Base-by-base conservation (phyloP, 2,888 invertebrate genomes). In the Hololepta plana region DNA sequence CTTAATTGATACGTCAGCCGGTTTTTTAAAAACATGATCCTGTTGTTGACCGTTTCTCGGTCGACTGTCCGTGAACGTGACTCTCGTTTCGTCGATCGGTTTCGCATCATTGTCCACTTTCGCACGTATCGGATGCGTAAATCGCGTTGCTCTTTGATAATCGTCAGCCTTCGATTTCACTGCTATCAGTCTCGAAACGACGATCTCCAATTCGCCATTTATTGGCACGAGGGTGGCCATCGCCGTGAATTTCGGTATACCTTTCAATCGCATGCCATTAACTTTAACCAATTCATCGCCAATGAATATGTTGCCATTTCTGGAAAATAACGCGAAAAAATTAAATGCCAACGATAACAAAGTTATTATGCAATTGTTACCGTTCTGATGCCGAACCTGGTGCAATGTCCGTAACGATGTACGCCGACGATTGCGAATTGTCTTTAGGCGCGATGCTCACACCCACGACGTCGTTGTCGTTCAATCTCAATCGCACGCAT, bases 211-310 rank as follows among this genome's bases (percentile, higher is more conserved):
- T 34, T 57, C 55, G 10, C 48, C 48, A 25, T 52, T 47, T 27
- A 52, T 41, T 22, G 52, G 46, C 26, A 42, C 35, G 15, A 63
- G 42, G 22, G 55, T 43, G 17, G 45, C 46, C 27, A 53, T 46
- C 2, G 72, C 75, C 44, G 68, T 64, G 30, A 67, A 56, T 4
- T 72, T 67, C 21, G 72, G 64, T 28, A 84, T 60, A 2, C 79
- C 80, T 34, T 76, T 65, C 31, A 90, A 55, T 35, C 81, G 70
- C 43, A 68, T 70, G 6, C 85, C 85, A 51, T 88, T 88, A 15
- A 87, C 79, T 53, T 82, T 80, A 7, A 88, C 74, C 35, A 90
- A 76, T 62, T 88, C 84, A 54, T 90, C 90, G 8, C 85, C 85
- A 31, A 82, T 65, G 41, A 72, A 64, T 33, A 91, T 62, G 40